Evolutionary conservation across 2,888 invertebrate genomes (phyloP), one percentile per base, ranked within the genome.

Genomic region (Clepsis dumicolana): DNA sequence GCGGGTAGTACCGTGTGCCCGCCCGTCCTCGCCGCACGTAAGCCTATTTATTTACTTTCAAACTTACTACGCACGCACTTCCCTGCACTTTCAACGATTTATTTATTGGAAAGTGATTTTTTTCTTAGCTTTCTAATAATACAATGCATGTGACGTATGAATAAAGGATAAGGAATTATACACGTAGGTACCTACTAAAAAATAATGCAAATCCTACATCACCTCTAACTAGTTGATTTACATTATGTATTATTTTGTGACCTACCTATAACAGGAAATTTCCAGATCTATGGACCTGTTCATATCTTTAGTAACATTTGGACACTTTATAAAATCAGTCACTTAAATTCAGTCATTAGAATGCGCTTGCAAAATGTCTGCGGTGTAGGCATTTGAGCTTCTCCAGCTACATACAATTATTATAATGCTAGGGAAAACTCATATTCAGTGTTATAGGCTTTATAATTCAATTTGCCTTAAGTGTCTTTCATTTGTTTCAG

Each of bases 11-110:
- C 87, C 85, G 86, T 75, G 78, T 81, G 84, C 88, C 88, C 80
- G 87, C 84, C 86, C 90, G 93, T 77, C 88, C 85, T 77, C 80
- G 86, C 73, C 90, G 89, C 93, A 93, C 93, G 93, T 93, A 91
- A 93, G 91, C 84, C 83, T 77, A 75, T 77, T 80, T n/a, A n/a
- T n/a, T 77, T 76, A 79, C 73, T 70, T 73, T 83, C 81, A 77
- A 84, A 85, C 81, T 84, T 82, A 78, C 80, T 80, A 86, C 87
- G 84, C 90, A 90, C 88, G 86, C 86, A 86, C 79, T 62, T n/a
- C 14, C 60, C 60, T 35, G 41, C 63, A 48, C 35, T 65, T n/a
- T n/a, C 27, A 48, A 29, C 16, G 4, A 29, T n/a, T n/a, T 35
- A 12, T 38, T 35, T 4, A n/a, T 16, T 53, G 5, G 16, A 27